Evolutionary conservation across 2,797 vertebrate species (phyloP).

Genomic region (Hippocampus kuda): DNA sequence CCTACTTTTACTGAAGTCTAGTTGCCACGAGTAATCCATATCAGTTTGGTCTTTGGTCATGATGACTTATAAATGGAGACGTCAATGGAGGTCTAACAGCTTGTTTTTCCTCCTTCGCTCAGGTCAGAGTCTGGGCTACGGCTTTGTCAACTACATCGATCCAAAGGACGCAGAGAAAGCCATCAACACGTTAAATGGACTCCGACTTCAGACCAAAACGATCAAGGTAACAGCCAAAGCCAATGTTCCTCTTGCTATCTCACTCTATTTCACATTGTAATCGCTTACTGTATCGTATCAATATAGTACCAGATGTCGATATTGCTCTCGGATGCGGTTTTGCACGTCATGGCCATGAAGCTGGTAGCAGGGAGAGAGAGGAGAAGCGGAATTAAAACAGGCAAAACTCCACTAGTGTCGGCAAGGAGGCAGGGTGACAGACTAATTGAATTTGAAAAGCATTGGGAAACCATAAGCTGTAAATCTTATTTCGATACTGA

Average conservation of each 20-base stretch:
- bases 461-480: neutral
- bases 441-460: neutral
- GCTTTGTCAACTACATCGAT: constrained; percentile 98
- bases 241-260: neutral
- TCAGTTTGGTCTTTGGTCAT: neutral
- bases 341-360: neutral
- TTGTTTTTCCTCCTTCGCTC: constrained; percentile 31
- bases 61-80: constrained; percentile 8
- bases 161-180: constrained; percentile 98
- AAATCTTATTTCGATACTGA: too few relatives aligned
- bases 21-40: constrained; percentile 1
- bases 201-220: constrained; percentile 99
- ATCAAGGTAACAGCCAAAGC: constrained; percentile 79
- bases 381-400: too few relatives aligned
- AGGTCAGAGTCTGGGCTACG: constrained; percentile 98
- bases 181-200: constrained; percentile 96
- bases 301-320: neutral
- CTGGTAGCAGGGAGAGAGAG: too few relatives aligned
- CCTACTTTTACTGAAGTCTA: neutral
- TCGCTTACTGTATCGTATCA: neutral
- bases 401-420: too few relatives aligned
- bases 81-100: constrained; percentile 12
- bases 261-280: neutral
- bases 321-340: neutral
- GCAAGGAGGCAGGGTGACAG: too few relatives aligned